These are phyloP conservation scores for Heteractis magnifica DNA, from an alignment of 92 coral and sea anemone genomes.

Conservation along the genomic window DNA sequence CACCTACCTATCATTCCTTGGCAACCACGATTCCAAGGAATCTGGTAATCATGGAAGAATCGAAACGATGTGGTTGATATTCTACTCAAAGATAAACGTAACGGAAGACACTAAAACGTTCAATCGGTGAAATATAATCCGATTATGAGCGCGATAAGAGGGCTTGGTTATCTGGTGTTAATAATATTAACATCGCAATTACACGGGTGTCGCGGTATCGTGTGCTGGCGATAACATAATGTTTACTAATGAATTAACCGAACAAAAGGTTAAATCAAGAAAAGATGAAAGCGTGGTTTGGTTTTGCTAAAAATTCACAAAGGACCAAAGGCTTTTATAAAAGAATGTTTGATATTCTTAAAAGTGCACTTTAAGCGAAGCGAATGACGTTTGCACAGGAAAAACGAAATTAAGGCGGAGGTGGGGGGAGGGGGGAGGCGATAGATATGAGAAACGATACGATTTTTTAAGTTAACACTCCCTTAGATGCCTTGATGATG, in stretches of 20 bases:
- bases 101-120: not conserved
- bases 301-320: not conserved
- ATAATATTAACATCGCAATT: slow-evolving; percentile 15
- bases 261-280: slow-evolving; percentile 5
- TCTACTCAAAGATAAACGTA: not conserved
- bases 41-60: not conserved
- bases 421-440: too few relatives aligned
- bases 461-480: too few relatives aligned
- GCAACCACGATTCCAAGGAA: slow-evolving; percentile 1
- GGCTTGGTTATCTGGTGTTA: slow-evolving; percentile 20
- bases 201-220: slow-evolving; percentile 15
- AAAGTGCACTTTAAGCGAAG: not conserved
- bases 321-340: not conserved
- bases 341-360: not conserved
- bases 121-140: slow-evolving; percentile 18
- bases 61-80: not conserved
- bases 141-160: slow-evolving; percentile 14
- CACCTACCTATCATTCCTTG: not conserved
- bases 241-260: slow-evolving; percentile 26
- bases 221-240: slow-evolving; percentile 25
- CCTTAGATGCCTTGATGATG: too few relatives aligned
- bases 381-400: not conserved
- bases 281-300: not conserved
- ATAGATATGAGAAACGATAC: too few relatives aligned
- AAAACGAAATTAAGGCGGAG: too few relatives aligned